phyloP scores from a whole-genome alignment of 2,888 invertebrate species.

The Lasioglossum zephyrum region DNA sequence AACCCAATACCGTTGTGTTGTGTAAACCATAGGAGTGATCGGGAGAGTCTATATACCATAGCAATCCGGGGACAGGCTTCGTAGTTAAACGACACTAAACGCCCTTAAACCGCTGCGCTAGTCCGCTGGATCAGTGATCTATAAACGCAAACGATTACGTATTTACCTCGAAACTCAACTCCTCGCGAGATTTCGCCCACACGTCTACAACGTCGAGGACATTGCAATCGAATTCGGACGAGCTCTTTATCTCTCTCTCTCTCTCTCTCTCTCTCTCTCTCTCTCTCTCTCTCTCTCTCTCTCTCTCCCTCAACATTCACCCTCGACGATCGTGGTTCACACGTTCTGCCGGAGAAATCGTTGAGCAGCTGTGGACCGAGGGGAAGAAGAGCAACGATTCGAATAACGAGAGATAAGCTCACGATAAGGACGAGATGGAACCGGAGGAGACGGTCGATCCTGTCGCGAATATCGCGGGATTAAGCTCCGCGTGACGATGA shows the following conservation, averaged over 20 bases:
- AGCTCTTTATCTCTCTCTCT: background rate
- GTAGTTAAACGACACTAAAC: constrained; percentile 42
- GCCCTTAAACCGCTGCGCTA: constrained; percentile 37
- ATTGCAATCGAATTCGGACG: background rate
- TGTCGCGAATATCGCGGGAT: constrained; percentile 61
- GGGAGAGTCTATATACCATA: constrained; percentile 9
- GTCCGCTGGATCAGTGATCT: constrained; percentile 34
- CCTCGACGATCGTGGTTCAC: background rate
- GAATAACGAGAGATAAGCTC: constrained; percentile 36
- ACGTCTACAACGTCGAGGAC: background rate
- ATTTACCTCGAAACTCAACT: background rate
- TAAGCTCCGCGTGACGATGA: constrained; percentile 59
- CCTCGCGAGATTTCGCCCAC: no score
- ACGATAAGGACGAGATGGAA: constrained; percentile 44
- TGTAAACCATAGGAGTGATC: constrained; percentile 24
- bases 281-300: no score
- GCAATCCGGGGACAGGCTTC: constrained; percentile 57
- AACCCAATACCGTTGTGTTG: constrained; percentile 58
- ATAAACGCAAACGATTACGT: background rate
- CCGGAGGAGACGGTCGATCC: constrained; percentile 71
- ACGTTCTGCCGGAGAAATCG: background rate
- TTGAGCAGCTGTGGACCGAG: constrained; percentile 12
- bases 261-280: no score
- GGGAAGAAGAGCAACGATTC: constrained; percentile 45
- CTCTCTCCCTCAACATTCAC: no score